Base-by-base conservation (phyloP, 1,140 invertebrate species). In the Drosophila punjabiensis region DNA sequence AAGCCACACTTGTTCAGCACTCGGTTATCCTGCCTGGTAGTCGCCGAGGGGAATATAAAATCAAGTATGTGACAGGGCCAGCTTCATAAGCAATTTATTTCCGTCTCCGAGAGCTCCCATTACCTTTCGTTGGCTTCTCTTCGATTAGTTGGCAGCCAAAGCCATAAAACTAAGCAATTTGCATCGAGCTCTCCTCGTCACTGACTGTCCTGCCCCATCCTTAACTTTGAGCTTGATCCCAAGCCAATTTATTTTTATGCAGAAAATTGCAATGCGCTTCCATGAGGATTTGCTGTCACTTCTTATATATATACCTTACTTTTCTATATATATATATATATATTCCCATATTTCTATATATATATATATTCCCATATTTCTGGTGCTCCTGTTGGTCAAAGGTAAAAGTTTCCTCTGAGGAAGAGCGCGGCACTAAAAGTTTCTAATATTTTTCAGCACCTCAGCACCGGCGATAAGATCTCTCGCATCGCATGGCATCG, bases 401-500 rank as follows among this genome's bases (percentile, higher is more conserved):
- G 81, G 81, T 55, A 78, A 85, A 88, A 89, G 56, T 89, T 89
- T 88, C 39, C 61, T 62, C 59, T 53, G 37, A 63, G 39, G 13
- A 20, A 55, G 61, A 18, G 43, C 55, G 59, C 71, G 69, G 71
- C 48, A 47, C 70, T 64, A 87, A 89, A 89, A 89, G 55, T 89
- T 89, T 89, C 85, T 79, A 89, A 89, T 88, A 88, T 90, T 89
- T 86, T 89, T 85, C 86, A 89, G 81, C 85, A 89, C 85, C 86
- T 89, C 75, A 67, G 64, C 86, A 79, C 74, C 55, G 68, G 52
- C 64, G 85, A 90, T 89, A 89, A 85, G 86, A 89, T 89, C 86
- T 84, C 50, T 75, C 61, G 77, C 65, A 83, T 75, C 61, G 77
- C 68, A 83, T 84, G 70, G 77, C 65, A 83, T 75, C 61, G 77